Evolutionary conservation across 2,113 vertebrate genomes (phyloP), one percentile per base, ranked within the genome.

Genomic region (Plecotus auritus): DNA sequence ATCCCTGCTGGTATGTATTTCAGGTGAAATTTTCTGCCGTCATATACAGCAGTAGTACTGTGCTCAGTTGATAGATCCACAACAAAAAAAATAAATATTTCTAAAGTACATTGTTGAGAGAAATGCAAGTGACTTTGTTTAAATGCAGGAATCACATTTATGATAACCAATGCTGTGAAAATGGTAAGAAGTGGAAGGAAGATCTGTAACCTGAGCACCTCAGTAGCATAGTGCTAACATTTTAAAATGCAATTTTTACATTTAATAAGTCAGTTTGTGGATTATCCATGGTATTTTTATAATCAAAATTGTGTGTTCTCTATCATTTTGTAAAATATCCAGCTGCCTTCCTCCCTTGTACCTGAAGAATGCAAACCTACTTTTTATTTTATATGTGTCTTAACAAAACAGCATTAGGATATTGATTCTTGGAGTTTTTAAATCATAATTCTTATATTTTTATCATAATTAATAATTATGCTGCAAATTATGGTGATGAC

Each of bases 1-100:
- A 98, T 98, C 97, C 98, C 98, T 85, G 97, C 98, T 97, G 98
- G 98, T 98, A 98, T 97, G 98, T 98, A 98, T 98, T 97, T 74
- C 95, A 96, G 22, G 47, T 95, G 78, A 96, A 74, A 5, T 77
- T 94, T 85, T 83, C 47, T 90, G 56, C 7, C 47, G 76, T n/a
- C 5, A 26, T 30, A 30, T 40, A 35, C 14, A 82, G 11, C 7
- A 95, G 17, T 35, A 85, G 28, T 20, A 69, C 13, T 93, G 14
- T 86, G 9, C 2, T 81, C 28, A 42, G 7, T 0, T 83, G 23
- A 76, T 66, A n/a, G 42, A 77, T 12, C 9, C 40, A 67, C 5
- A 69, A 35, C 72, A 70, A n/a, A 91, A 91, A 59, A 96, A 84
- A 72, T 30, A 42, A 74, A 13, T 61, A 73, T 80, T 89, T 94